Evolutionary conservation across 2,797 vertebrate species (phyloP).

Genomic region (Gallinago solitaria): DNA sequence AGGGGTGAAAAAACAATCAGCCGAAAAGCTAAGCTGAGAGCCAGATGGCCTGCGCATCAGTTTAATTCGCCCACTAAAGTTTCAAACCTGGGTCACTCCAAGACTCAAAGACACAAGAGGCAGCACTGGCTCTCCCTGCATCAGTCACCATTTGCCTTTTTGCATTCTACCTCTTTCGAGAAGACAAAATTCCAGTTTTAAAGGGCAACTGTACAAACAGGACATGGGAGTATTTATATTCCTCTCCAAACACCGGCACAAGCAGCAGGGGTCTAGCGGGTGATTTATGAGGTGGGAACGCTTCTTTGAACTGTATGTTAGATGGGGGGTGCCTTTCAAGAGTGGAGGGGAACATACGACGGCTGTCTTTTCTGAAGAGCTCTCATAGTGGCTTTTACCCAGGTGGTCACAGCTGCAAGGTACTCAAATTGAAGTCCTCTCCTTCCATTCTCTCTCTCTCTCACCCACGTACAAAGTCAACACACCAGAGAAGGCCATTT

Average conservation of each 20-base stretch:
- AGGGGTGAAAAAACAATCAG: slow-evolving; percentile 3
- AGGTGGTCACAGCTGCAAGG: slow-evolving; percentile 44
- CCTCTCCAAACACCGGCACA: slow-evolving; percentile 17
- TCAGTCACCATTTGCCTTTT: background rate
- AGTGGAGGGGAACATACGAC: background rate
- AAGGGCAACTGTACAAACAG: slow-evolving; percentile 25
- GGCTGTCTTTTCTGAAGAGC: slow-evolving; percentile 10
- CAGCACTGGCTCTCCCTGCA: background rate
- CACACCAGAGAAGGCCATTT: slow-evolving; percentile 47
- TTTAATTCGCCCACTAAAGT: background rate
- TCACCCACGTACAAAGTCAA: slow-evolving; percentile 29
- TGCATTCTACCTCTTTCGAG: background rate
- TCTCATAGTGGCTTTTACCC: background rate
- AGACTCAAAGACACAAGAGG: background rate
- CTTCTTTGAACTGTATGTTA: background rate
- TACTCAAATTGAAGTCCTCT: background rate
- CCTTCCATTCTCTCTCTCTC: background rate
- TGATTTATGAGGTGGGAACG: slow-evolving; percentile 26
- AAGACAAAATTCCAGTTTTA: background rate
- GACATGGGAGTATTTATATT: background rate
- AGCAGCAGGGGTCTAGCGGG: background rate
- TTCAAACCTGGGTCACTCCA: background rate
- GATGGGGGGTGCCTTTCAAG: background rate
- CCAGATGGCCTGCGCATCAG: background rate
- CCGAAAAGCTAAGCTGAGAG: background rate